These are phyloP conservation scores for Oppia nitens DNA, from an alignment of 1,140 invertebrate genomes.

Conservation along the genomic window DNA sequence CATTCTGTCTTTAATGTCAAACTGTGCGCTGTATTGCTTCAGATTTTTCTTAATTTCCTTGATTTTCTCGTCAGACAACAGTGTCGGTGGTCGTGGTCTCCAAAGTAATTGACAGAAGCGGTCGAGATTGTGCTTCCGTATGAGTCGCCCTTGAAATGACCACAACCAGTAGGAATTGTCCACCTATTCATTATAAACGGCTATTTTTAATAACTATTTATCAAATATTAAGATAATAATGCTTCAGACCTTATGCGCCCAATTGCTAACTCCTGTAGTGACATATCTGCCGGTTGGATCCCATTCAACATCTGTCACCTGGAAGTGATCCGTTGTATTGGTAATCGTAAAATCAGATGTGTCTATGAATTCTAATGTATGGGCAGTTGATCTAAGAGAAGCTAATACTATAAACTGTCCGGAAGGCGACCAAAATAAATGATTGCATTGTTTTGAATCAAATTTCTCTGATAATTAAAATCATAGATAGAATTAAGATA, in stretches of 20 bases:
- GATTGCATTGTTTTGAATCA: slow-evolving; percentile 79
- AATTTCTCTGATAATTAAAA: slow-evolving; percentile 45
- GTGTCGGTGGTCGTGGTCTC: slow-evolving; percentile 76
- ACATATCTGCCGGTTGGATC: slow-evolving; percentile 97
- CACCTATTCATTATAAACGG: slow-evolving; percentile 32
- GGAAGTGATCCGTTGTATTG: slow-evolving; percentile 79
- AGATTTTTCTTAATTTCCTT: slow-evolving; percentile 91
- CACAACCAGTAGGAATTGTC: slow-evolving; percentile 94
- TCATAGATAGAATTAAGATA: neutral
- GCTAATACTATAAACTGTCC: slow-evolving; percentile 91
- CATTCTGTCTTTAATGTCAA: slow-evolving; percentile 89
- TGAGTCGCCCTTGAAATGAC: slow-evolving; percentile 67
- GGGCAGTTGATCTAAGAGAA: slow-evolving; percentile 53
- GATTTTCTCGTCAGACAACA: slow-evolving; percentile 47
- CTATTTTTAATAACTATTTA: slow-evolving; percentile 1
- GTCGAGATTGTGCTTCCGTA: slow-evolving; percentile 23
- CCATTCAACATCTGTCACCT: slow-evolving; percentile 93
- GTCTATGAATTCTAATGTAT: slow-evolving; percentile 84
- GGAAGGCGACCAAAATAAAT: slow-evolving; percentile 87
- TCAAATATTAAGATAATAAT: slow-evolving; percentile 8
- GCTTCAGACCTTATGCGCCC: slow-evolving; percentile 68
- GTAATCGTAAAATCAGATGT: slow-evolving; percentile 86
- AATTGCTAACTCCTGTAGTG: slow-evolving; percentile 78
- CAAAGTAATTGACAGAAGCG: slow-evolving; percentile 88
- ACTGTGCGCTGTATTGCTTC: slow-evolving; percentile 89